phyloP scores from a whole-genome alignment of 2,888 invertebrate genomes.

The Drosophila tanythrix region DNA sequence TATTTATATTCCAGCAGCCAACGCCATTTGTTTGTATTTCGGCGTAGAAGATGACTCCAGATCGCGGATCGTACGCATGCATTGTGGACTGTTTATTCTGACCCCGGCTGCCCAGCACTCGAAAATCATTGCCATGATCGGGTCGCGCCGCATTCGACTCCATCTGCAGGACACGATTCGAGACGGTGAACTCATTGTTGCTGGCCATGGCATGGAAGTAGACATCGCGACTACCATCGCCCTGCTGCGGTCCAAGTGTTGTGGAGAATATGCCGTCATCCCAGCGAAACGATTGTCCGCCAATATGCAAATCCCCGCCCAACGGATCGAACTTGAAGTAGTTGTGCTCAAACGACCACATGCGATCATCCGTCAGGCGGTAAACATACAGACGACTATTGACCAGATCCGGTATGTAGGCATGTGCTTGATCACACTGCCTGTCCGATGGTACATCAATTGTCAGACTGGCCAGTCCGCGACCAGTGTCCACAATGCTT shows the following conservation, averaged over 20 bases:
- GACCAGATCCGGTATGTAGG: constrained; percentile 87
- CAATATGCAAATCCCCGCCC: constrained; percentile 88
- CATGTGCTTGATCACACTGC: constrained; percentile 88
- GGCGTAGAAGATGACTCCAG: constrained; percentile 89
- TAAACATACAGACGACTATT: constrained; percentile 84
- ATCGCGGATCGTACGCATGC: constrained; percentile 87
- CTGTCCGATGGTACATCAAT: constrained; percentile 87
- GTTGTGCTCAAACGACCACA: constrained; percentile 91
- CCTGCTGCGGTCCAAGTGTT: constrained; percentile 86
- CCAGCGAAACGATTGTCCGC: constrained; percentile 91
- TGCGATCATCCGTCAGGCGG: constrained; percentile 85
- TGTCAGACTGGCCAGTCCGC: constrained; percentile 89
- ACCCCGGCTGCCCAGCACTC: constrained; percentile 88
- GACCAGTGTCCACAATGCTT: constrained; percentile 83
- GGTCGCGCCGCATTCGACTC: constrained; percentile 86
- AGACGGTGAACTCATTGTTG: constrained; percentile 89
- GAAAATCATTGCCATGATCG: constrained; percentile 87
- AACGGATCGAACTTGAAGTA: constrained; percentile 91
- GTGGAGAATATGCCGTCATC: constrained; percentile 92
- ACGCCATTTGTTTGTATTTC: constrained; percentile 90
- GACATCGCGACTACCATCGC: constrained; percentile 87
- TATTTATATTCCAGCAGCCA: constrained; percentile 90
- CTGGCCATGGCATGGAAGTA: constrained; percentile 93
- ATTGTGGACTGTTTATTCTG: constrained; percentile 88
- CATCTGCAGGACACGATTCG: constrained; percentile 87